A percentile compares a stretch with the other conserved stretches of the same genome.
phyloP scores from a whole-genome alignment of 2,797 vertebrate species.

The Molothrus aeneus region DNA sequence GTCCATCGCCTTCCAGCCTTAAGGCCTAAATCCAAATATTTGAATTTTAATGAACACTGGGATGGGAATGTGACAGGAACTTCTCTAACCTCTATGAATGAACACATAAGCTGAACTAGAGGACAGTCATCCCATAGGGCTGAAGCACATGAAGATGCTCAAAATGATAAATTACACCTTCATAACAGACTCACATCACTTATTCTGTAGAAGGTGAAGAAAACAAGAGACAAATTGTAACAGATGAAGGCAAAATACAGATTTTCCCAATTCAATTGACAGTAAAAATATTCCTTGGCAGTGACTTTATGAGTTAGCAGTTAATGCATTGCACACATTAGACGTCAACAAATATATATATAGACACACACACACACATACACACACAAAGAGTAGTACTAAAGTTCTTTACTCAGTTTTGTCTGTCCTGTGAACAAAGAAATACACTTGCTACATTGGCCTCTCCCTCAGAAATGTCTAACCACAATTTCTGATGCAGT shows the following conservation, averaged over 20 bases:
- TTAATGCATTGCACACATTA: not conserved
- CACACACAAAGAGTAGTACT: not conserved
- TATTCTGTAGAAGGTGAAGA: not conserved
- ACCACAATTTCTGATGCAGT: not conserved
- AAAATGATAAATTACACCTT: not conserved
- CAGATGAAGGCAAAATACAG: not conserved
- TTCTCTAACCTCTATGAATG: not conserved
- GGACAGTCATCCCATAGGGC: not conserved
- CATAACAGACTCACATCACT: not conserved
- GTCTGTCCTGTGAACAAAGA: not conserved
- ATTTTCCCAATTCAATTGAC: not conserved
- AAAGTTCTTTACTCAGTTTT: not conserved
- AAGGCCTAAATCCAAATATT: not conserved
- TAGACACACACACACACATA: fast-evolving
- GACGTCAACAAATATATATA: not conserved
- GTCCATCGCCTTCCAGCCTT: not conserved
- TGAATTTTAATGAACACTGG: not conserved
- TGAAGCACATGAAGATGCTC: not conserved
- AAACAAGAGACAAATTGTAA: not conserved
- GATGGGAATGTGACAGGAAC: not conserved
- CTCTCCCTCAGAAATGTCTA: not conserved
- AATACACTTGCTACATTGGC: not conserved
- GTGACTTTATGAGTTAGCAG: not conserved
- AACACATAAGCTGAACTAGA: not conserved
- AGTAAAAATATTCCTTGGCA: not conserved